These are phyloP conservation scores for Drosophila pseudotalamancana DNA, from an alignment of 2,888 invertebrate species.

Conservation along the genomic window DNA sequence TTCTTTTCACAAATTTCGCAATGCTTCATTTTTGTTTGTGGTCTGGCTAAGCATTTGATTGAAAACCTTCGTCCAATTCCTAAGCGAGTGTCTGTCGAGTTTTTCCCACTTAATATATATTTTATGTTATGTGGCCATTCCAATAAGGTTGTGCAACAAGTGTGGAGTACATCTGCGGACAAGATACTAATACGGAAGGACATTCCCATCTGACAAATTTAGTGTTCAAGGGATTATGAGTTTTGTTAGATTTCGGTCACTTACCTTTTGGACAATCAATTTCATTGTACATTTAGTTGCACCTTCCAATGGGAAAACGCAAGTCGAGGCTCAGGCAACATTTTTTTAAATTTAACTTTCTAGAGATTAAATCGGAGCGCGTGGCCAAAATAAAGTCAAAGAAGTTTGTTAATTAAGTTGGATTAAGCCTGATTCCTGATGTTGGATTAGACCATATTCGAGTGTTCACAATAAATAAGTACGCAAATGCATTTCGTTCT, in stretches of 20 bases:
- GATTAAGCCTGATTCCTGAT: not conserved
- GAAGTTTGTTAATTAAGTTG: not conserved
- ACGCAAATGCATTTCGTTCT: constrained; percentile 1
- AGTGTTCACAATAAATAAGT: not conserved
- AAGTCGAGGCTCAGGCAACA: not conserved
- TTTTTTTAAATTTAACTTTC: constrained; percentile 1
- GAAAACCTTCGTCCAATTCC: constrained; percentile 43
- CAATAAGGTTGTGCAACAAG: constrained; percentile 48
- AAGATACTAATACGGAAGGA: not conserved
- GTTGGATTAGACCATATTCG: not conserved
- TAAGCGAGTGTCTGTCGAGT: constrained; percentile 19
- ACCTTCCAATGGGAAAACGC: constrained; percentile 12
- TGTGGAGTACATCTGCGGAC: not conserved
- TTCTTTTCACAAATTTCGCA: constrained; percentile 41
- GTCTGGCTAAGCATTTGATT: constrained; percentile 48
- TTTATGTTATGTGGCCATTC: constrained; percentile 17
- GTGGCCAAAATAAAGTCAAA: constrained; percentile 14
- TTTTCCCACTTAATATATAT: not conserved
- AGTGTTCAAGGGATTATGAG: not conserved
- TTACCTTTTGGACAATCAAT: constrained; percentile 84
- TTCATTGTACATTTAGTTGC: constrained; percentile 84
- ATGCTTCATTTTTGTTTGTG: constrained; percentile 47
- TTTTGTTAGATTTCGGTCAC: constrained; percentile 21
- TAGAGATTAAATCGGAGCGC: constrained; percentile 9
- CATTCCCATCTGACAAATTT: not conserved